Evolutionary conservation across 2,113 vertebrate genomes (phyloP), one percentile per base, ranked within the genome.

Genomic region (Macrotis lagotis): DNA sequence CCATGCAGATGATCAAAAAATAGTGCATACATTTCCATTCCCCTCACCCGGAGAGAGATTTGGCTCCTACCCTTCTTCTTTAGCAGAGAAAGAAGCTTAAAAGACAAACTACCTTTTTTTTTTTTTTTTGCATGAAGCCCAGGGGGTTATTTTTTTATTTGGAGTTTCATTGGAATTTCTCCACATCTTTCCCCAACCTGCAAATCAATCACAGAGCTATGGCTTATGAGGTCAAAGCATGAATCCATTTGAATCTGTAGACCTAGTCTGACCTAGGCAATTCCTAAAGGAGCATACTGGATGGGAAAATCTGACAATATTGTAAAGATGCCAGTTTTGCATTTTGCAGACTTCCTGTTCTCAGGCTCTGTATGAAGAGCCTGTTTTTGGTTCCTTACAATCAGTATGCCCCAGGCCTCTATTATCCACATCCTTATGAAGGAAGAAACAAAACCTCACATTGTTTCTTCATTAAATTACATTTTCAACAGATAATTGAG

Each of bases 1-100:
- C 31, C 88, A 31, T 31, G 50, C 10, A 88, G 51, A 31, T 0
- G 3, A 12, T 48, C 90, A 47, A 25, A 26, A 25, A 94, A 88
- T 22, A 89, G 31, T 44, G 1, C 44, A 49, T n/a, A 0, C 12
- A 51, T 9, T 37, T 88, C n/a, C 88, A 31, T 88, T n/a, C 51
- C 88, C 25, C 48, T 91, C 50, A 90, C 19, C 5, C 8, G 52
- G 50, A 50, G 26, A 22, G 24, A 25, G 48, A 28, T 93, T 83
- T 92, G 89, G 16, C 49, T 93, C 94, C 90, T 4, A 51, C n/a
- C 55, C 51, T 94, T 89, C 24, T 9, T 44, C n/a, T 83, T 83
- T 83, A 83, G n/a, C 66, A 83, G 66, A 83, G 66, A 83, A 83
- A 19, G 66, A 83, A 44, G 66, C 66, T 83, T 44, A 83, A 83